Base-by-base conservation (phyloP, 2,888 invertebrate species). In the Agonopterix arenella region DNA sequence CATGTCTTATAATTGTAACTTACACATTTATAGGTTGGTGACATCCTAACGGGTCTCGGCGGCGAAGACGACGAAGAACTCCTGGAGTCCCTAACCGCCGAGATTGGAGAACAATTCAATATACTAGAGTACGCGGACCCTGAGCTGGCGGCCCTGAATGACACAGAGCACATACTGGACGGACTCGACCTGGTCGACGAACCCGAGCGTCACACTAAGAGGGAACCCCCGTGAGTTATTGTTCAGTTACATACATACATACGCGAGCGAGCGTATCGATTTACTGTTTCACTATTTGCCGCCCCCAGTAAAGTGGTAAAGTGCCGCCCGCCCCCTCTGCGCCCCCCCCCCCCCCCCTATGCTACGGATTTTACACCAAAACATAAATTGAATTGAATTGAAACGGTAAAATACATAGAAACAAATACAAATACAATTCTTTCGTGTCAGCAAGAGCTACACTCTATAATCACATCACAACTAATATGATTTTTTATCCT, bases 41-140 rank as follows among this genome's bases (percentile, higher is more conserved):
- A 95, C 73, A 94, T 96, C 68, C 88, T 96, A 42, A 95, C 94
- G 43, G 96, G 95, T 11, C 88, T 96, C 44, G 95, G 94, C 4
- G 95, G 96, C 49, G 96, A 96, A 59, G 97, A 97, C 68, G 97
- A 97, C 69, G 95, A 96, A 64, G 96, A 96, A 67, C 89, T 97
- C 43, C 88, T 97, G 28, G 91, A 91, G 59, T 92, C 92, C 1
- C 71, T 92, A 42, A 85, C 90, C 67, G 95, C 95, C n/a, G 96
- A 96, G 84, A 95, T 97, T 90, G 97, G 97, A 4, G 94, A 96
- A 54, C 97, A 97, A 86, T 98, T 98, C 82, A 98, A 98, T 78
- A 97, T 98, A 67, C 84, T 98, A 57, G 97, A 97, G 79, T 98
- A 98, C 78, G 98, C 97, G 0, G 98, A 98, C 90, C 97, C 98